phyloP scores from a whole-genome alignment of 2,888 invertebrate genomes.

The Cataglyphis albicans region DNA sequence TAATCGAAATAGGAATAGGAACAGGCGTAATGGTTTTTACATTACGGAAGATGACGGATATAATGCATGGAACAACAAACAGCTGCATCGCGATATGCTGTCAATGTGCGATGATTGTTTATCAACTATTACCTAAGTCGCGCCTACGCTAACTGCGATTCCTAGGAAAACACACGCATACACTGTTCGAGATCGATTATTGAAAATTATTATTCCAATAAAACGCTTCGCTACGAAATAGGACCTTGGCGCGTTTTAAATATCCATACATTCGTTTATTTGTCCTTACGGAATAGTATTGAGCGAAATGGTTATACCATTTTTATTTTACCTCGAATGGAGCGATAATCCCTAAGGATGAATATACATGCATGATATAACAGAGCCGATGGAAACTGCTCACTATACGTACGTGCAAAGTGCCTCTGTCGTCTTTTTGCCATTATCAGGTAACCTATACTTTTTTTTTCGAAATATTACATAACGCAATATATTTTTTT shows the following conservation, averaged over 20 bases:
- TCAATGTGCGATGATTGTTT: slow-evolving; percentile 9
- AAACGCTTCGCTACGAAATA: slow-evolving; percentile 31
- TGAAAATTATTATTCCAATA: slow-evolving; percentile 34
- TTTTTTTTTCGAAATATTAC: slow-evolving; percentile 7
- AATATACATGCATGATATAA: slow-evolving; percentile 52
- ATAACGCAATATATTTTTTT: background rate
- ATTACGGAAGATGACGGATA: slow-evolving; percentile 11
- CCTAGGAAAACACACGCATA: background rate
- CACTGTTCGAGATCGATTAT: background rate
- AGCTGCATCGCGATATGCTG: background rate
- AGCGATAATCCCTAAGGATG: slow-evolving; percentile 51
- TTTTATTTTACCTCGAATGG: slow-evolving; percentile 51
- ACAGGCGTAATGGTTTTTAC: slow-evolving; percentile 3
- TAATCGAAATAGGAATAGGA: slow-evolving; percentile 61
- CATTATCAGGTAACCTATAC: slow-evolving; percentile 16
- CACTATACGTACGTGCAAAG: slow-evolving; percentile 41
- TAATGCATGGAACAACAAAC: slow-evolving; percentile 13
- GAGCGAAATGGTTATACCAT: slow-evolving; percentile 45
- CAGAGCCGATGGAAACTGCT: slow-evolving; percentile 47
- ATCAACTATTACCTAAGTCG: slow-evolving; percentile 24
- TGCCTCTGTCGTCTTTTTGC: slow-evolving; percentile 7
- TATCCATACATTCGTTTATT: slow-evolving; percentile 53
- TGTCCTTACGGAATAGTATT: slow-evolving; percentile 50
- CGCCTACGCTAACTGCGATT: background rate
- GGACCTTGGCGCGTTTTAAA: slow-evolving; percentile 44